A percentile compares a stretch with the other conserved stretches of the same genome.
phyloP scores from a whole-genome alignment of 2,888 invertebrate species.

The Habrosyne pyritoides region DNA sequence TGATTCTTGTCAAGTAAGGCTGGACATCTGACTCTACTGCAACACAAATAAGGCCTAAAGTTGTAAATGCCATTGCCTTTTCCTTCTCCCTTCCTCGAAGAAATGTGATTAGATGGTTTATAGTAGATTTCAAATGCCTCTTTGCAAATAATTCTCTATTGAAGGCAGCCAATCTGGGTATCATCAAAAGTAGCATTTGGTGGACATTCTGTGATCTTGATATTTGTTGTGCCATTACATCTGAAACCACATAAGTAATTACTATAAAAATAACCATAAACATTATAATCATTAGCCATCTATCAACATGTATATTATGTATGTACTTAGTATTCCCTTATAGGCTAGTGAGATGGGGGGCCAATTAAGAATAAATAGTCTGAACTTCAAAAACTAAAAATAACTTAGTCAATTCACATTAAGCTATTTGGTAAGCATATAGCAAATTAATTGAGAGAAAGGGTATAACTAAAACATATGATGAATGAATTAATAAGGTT shows the following conservation, averaged over 20 bases:
- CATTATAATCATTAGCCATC: no score
- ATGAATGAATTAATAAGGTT: no score
- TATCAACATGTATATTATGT: no score
- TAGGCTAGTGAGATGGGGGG: no score
- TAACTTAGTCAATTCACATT: no score
- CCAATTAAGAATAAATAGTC: no score
- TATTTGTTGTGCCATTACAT: slow-evolving; percentile 92
- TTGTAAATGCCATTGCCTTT: slow-evolving; percentile 93
- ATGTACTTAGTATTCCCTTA: no score
- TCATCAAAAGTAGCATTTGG: slow-evolving; percentile 91
- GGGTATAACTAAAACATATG: no score
- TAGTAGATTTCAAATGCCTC: slow-evolving; percentile 89
- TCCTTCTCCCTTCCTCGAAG: slow-evolving; percentile 93
- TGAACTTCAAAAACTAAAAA: no score
- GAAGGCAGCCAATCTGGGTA: slow-evolving; percentile 97
- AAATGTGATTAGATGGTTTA: slow-evolving; percentile 90
- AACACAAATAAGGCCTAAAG: slow-evolving; percentile 95
- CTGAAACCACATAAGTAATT: slow-evolving; percentile 53
- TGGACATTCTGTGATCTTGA: slow-evolving; percentile 92
- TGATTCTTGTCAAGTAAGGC: slow-evolving; percentile 90
- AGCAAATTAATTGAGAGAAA: no score
- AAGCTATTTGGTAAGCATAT: no score
- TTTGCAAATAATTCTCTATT: slow-evolving; percentile 91
- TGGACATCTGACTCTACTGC: slow-evolving; percentile 93
- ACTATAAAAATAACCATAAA: no score